These are phyloP conservation scores for Phaethon lepturus DNA, from an alignment of 2,113 vertebrate genomes.

Conservation along the genomic window DNA sequence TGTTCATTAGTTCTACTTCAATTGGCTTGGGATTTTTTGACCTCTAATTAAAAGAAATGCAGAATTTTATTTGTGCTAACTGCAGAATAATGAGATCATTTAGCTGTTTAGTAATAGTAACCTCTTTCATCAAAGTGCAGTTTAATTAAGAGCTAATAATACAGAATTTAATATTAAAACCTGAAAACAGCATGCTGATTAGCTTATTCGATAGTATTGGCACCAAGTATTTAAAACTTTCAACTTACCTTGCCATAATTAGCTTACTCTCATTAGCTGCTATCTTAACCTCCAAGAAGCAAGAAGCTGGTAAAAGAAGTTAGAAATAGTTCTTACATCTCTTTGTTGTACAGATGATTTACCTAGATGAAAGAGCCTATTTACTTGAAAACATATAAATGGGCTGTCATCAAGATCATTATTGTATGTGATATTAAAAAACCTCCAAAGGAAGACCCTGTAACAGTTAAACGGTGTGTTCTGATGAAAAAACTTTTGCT, in stretches of 20 bases:
- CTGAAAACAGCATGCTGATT: slow-evolving; percentile 15
- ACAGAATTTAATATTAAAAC: slow-evolving; percentile 18
- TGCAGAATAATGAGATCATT: slow-evolving; percentile 47
- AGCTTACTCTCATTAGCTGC: slow-evolving; percentile 20
- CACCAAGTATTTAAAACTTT: slow-evolving; percentile 31
- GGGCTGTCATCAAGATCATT: background rate
- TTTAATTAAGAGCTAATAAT: slow-evolving; percentile 65
- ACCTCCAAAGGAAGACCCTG: background rate
- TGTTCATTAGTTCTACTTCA: slow-evolving; percentile 19
- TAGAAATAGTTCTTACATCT: slow-evolving; percentile 6
- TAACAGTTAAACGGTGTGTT: background rate
- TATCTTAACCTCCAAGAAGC: background rate
- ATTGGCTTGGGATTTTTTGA: slow-evolving; percentile 20
- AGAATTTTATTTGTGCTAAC: slow-evolving; percentile 37
- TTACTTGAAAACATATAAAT: slow-evolving; percentile 14
- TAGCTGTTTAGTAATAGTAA: slow-evolving; percentile 38
- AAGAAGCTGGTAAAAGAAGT: background rate
- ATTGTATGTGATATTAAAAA: background rate
- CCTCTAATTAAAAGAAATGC: slow-evolving; percentile 64
- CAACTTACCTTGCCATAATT: slow-evolving; percentile 33
- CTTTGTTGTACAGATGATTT: slow-evolving; percentile 1
- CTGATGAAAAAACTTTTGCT: background rate
- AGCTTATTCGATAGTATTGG: slow-evolving; percentile 6
- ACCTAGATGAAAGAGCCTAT: slow-evolving; percentile 21
- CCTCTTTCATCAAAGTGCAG: slow-evolving; percentile 15